Conservation (phyloP, 2,888 invertebrate genomes). For the Diarsia dahlii region DNA sequence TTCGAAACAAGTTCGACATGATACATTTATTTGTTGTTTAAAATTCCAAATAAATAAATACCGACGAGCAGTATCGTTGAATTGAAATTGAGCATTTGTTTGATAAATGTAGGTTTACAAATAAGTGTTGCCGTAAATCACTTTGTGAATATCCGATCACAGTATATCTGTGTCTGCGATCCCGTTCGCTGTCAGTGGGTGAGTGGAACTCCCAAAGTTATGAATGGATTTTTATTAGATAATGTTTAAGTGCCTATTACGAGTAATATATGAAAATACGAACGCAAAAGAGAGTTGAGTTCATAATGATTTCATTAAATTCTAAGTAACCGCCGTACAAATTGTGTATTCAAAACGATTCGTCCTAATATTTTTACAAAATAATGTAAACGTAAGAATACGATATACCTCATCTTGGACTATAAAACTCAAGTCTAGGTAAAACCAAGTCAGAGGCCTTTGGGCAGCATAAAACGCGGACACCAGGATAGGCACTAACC, state of each 20-base stretch:
- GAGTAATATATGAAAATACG: no score
- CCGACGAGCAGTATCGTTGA: constrained; percentile 33
- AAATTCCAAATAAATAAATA: constrained; percentile 52
- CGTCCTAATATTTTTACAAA: background rate
- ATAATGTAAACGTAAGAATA: background rate
- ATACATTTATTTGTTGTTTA: constrained; percentile 53
- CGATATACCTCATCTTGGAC: background rate
- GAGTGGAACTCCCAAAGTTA: constrained; percentile 16
- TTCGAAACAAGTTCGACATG: constrained; percentile 49
- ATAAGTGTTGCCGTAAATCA: constrained; percentile 50
- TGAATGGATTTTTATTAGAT: constrained; percentile 11
- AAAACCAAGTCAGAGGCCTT: no score
- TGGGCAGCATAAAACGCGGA: no score
- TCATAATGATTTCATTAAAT: background rate
- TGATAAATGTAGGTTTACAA: constrained; percentile 48
- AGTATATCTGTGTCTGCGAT: constrained; percentile 33
- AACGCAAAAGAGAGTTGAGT: no score
- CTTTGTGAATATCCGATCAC: constrained; percentile 47
- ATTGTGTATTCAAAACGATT: no score
- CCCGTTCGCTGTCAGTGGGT: constrained; percentile 4
- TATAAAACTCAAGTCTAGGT: background rate
- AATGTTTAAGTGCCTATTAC: background rate
- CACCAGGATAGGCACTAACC: no score
- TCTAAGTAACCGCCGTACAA: background rate
- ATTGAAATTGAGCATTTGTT: constrained; percentile 52